Percentiles rank a stretch among this genome's conserved stretches.
phyloP scores from a whole-genome alignment of 2,797 vertebrate genomes.

The Takifugu rubripes region DNA sequence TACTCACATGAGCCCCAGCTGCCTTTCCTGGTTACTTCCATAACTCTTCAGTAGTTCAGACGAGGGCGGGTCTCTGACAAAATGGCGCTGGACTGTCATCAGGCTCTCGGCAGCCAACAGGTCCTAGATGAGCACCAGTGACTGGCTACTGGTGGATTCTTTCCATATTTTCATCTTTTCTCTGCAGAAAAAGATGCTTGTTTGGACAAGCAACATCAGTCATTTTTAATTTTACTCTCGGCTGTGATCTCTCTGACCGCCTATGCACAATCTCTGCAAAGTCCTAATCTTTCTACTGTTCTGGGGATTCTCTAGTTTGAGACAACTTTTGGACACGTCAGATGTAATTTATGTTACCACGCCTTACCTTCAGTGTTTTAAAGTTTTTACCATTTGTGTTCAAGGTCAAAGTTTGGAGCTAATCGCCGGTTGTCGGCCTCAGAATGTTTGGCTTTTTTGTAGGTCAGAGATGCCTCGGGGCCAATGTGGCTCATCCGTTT shows the following conservation, averaged over 20 bases:
- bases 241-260: constrained; percentile 40
- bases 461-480: constrained; percentile 36
- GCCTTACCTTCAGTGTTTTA: constrained; percentile 9
- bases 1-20: constrained; percentile 53
- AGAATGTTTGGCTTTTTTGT: constrained; percentile 45
- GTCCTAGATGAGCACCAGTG: constrained; percentile 6
- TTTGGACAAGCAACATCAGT: constrained; percentile 35
- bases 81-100: constrained; percentile 53
- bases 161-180: constrained; percentile 3
- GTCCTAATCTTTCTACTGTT: constrained; percentile 30
- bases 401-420: constrained; percentile 21
- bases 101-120: constrained; percentile 22
- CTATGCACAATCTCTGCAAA: constrained; percentile 39
- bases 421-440: constrained; percentile 34
- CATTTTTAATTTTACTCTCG: constrained; percentile 13
- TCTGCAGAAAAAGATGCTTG: constrained; percentile 29
- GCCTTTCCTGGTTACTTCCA: constrained; percentile 52
- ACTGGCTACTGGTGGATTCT: constrained; percentile 49
- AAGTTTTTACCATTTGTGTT: constrained; percentile 32
- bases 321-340: constrained; percentile 31
- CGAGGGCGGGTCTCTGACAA: constrained; percentile 21
- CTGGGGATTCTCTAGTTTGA: constrained; percentile 55
- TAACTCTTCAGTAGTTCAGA: constrained; percentile 45
- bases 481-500: constrained; percentile 31
- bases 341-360: constrained; percentile 20